Base-by-base conservation (phyloP, 2,797 vertebrate genomes). In the Mormyrops attenuatus region DNA sequence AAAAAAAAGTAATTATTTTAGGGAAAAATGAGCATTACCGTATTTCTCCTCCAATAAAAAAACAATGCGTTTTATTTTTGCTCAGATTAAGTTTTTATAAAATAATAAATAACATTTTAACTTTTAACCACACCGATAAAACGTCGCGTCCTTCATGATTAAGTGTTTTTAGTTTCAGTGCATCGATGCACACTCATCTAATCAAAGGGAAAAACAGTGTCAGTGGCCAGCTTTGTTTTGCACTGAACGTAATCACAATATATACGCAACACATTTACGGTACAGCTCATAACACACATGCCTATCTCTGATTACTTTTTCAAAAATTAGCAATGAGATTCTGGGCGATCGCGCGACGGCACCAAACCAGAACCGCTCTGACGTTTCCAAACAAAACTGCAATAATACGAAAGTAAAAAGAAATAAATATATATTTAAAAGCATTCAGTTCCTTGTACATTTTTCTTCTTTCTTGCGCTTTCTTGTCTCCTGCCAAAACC, bases 401-500 rank as follows among this genome's bases (percentile, higher is more conserved):
- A 95, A 95, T 93, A 95, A 94, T 93, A 93, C 80, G 73, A 94
- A 93, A 93, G 94, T 92, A 93, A 94, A 92, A 94, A 95, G 92
- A 92, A 95, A 96, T 95, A 96, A 95, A 96, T 95, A 96, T 95
- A 93, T 93, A 95, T 94, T 17, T 38, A 38, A 93, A 94, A 96
- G 94, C 92, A 91, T 93, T 90, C 91, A 92, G 92, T 92, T 93
- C 92, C 91, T 89, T 90, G 88, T 92, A 91, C 90, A 88, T 90
- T 89, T 91, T 80, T 89, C 89, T 90, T 92, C 89, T 89, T 93
- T 93, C 92, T 92, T 94, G 91, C 92, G 94, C 94, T 93, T 95
- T 96, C 93, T 95, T 90, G 94, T 96, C 95, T 92, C 89, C 89
- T 95, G 96, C 96, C 96, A 96, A 96, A 96, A 91, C 96, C 95